A percentile compares a stretch with the other conserved stretches of the same genome.
Conservation (phyloP, 2,797 vertebrate genomes). For the Leucoraja ocellata region DNA sequence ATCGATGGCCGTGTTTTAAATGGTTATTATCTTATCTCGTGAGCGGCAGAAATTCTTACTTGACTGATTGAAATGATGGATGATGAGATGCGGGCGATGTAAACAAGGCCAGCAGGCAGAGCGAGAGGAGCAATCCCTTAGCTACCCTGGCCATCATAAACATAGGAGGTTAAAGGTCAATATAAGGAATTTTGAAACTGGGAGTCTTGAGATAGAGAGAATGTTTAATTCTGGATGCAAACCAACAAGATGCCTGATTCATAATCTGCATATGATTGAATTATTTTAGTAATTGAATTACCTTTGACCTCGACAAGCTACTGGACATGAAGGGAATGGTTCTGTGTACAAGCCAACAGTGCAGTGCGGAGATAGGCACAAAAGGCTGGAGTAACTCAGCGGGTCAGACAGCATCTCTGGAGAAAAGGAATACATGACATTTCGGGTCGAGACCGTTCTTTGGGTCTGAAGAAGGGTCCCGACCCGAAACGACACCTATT, state of each 20-base stretch:
- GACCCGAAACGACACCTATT: too few species aligned
- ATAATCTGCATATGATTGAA: conserved; percentile 17
- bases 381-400: too few species aligned
- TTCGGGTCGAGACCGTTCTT: too few species aligned
- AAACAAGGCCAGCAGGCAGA: background rate
- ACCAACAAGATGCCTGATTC: conserved; percentile 17
- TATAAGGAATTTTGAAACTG: background rate
- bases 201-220: background rate
- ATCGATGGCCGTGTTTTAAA: background rate
- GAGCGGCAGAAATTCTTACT: background rate
- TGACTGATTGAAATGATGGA: conserved; percentile 13
- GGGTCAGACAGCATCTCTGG: too few species aligned
- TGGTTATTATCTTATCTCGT: conserved; percentile 13
- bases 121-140: background rate
- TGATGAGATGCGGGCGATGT: background rate
- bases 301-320: background rate
- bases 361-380: background rate
- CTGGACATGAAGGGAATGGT: background rate
- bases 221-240: background rate
- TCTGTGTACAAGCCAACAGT: background rate
- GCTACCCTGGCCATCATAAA: background rate
- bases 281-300: conserved; percentile 8
- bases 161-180: background rate
- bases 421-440: too few species aligned
- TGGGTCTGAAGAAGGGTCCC: too few species aligned